Evolutionary conservation across 1,140 invertebrate species (phyloP), one percentile per base, ranked within the genome.

Genomic region (Drosophila ficusphila): DNA sequence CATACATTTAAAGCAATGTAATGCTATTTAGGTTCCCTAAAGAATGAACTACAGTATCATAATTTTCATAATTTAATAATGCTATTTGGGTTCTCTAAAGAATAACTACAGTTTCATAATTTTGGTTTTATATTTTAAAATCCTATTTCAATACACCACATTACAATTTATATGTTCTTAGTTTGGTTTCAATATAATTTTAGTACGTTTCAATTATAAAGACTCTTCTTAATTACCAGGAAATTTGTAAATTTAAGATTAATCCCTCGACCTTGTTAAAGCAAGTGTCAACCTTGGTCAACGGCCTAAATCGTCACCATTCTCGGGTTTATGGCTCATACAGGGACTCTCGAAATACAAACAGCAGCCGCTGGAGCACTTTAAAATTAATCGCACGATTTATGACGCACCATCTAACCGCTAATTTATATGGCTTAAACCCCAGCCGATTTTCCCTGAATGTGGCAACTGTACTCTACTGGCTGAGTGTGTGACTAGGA

Each of bases 391-490:
- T 88, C 82, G 54, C 74, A 78, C 69, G 60, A 86, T 88, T 88
- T 88, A 86, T 88, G 82, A 82, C 60, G 82, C 82, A 71, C 83
- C 77, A 78, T 82, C 82, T 82, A 86, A 86, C 82, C 82, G 60
- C 83, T 89, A 88, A 86, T 86, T 86, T 82, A 77, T 86, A 70
- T 68, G 74, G 77, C 82, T 88, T 82, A 75, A 56, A 58, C 29
- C 33, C 72, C 57, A 34, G 19, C 38, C 47, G 23, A 31, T 34
- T 44, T n/a, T 36, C 53, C 14, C 29, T 19, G 34, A 4, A 38
- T 49, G 14, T 61, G 38, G 2, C 11, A 29, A 14, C 29, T 29
- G 41, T 14, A 18, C 21, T 16, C 16, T 18, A 38, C 12, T n/a
- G n/a, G n/a, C n/a, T n/a, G n/a, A n/a, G n/a, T n/a, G n/a, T n/a